Percentiles rank a stretch among this genome's conserved stretches.
Evolutionary conservation across 2,797 vertebrate species (phyloP).

Genomic region (Rhinogobio ventralis): DNA sequence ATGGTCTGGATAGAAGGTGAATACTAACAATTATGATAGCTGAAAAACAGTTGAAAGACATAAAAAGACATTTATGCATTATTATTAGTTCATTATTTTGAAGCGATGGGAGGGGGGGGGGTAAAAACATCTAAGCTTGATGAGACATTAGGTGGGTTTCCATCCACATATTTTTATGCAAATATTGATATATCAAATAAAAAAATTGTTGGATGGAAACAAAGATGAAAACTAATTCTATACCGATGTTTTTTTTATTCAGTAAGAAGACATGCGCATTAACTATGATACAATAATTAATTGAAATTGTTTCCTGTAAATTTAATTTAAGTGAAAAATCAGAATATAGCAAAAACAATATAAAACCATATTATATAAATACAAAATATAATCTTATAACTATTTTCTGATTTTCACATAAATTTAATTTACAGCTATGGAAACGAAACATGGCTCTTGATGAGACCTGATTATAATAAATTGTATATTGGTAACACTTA

Average conservation of each 20-base stretch:
- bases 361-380: background rate
- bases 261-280: background rate
- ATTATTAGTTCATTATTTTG: background rate
- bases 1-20: constrained; percentile 21
- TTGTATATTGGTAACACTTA: background rate
- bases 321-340: background rate
- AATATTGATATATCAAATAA: background rate
- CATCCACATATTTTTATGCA: background rate
- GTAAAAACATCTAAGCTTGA: background rate
- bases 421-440: background rate
- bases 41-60: background rate
- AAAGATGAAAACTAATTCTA: no score
- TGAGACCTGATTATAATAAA: background rate
- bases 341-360: background rate
- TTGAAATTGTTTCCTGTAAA: background rate
- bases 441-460: background rate
- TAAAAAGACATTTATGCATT: background rate
- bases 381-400: background rate
- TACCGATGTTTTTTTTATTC: no score
- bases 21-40: constrained; percentile 5
- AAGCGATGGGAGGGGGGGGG: background rate
- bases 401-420: background rate
- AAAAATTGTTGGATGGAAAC: background rate
- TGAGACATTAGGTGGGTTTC: background rate
- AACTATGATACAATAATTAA: background rate